Evolutionary conservation across 2,113 vertebrate species (phyloP).

Genomic region (Xyrauchen texanus): DNA sequence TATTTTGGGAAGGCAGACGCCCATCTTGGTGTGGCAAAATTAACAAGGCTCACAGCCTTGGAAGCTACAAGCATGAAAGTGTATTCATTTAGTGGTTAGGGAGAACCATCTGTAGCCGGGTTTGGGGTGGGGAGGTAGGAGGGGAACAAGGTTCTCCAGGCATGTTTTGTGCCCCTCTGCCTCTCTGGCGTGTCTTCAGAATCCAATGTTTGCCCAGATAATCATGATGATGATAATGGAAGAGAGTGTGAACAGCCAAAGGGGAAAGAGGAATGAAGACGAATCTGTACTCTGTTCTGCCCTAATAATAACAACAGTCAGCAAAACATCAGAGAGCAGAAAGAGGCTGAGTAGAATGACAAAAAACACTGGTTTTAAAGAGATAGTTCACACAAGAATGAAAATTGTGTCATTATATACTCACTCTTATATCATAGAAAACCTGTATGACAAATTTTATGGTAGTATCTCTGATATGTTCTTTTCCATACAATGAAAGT

Average conservation of each 20-base stretch:
- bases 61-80: constrained; percentile 11
- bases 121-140: neutral
- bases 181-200: neutral
- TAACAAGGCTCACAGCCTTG: neutral
- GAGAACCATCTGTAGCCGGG: neutral
- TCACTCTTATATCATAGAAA: too few relatives aligned
- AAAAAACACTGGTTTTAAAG: too few relatives aligned
- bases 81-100: neutral
- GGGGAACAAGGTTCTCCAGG: neutral
- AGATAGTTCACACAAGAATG: too few relatives aligned
- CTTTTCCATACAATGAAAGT: too few relatives aligned
- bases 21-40: constrained; percentile 23
- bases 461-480: too few relatives aligned
- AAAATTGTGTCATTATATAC: too few relatives aligned
- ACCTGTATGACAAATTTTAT: too few relatives aligned
- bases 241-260: neutral
- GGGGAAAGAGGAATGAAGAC: constrained; percentile 1
- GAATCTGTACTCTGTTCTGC: neutral
- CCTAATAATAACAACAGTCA: constrained; percentile 7
- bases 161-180: neutral
- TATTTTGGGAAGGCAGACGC: constrained; percentile 28
- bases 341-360: too few relatives aligned
- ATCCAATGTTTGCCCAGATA: neutral
- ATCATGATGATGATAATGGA: neutral
- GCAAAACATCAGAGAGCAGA: neutral